phyloP scores from a whole-genome alignment of 1,140 invertebrate genomes.

The Alviniconcha marisindica region DNA sequence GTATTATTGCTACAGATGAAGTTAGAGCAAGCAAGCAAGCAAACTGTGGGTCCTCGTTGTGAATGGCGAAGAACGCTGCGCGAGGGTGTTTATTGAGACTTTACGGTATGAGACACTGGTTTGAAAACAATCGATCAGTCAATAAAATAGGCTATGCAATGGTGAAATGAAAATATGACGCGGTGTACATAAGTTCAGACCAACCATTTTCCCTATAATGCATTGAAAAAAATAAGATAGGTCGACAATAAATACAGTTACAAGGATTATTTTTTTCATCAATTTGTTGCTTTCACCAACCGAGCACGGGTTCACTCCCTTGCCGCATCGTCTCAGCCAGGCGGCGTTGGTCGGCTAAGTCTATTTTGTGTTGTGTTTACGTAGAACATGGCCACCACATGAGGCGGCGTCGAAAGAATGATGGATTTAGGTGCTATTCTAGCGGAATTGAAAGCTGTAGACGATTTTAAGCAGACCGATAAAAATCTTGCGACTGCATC shows the following conservation, averaged over 20 bases:
- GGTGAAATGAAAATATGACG: too few species aligned
- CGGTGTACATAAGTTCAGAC: too few species aligned
- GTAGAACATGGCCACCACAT: constrained; percentile 52
- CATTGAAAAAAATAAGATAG: too few species aligned
- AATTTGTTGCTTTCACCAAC: too few species aligned
- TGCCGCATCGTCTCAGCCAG: not conserved
- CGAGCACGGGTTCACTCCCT: not conserved
- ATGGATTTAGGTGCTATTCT: constrained; percentile 58
- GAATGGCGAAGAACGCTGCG: too few species aligned
- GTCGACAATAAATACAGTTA: too few species aligned
- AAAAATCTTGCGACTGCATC: constrained; percentile 51
- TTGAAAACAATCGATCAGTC: not conserved
- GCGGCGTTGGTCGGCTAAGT: constrained; percentile 28
- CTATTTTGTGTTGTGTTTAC: constrained; percentile 48
- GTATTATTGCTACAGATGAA: too few species aligned
- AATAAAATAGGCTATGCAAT: too few species aligned
- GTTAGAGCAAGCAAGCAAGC: too few species aligned
- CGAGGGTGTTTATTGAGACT: not conserved
- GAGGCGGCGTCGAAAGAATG: constrained; percentile 40
- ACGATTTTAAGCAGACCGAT: constrained; percentile 53
- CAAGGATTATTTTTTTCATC: too few species aligned
- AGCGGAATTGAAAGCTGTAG: constrained; percentile 55
- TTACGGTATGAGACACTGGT: not conserved
- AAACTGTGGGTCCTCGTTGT: too few species aligned
- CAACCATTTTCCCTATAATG: too few species aligned